phyloP scores from a whole-genome alignment of 2,113 vertebrate species.

The Columbina picui region DNA sequence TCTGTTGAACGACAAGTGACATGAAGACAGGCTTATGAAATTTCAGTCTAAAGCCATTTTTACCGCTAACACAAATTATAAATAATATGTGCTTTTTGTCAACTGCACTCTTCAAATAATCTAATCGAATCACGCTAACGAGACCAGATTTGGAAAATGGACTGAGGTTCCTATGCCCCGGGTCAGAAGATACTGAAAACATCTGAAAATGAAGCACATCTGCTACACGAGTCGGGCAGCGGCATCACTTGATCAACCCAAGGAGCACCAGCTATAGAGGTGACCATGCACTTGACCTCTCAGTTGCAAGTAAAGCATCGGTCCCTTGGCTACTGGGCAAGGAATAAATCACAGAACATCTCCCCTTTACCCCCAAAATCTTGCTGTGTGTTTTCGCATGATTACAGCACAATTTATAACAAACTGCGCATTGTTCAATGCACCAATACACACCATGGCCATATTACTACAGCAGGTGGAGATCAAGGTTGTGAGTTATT shows the following conservation, averaged over 20 bases:
- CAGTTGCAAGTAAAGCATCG: neutral
- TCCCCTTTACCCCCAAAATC: neutral
- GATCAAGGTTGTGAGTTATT: neutral
- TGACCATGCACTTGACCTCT: neutral
- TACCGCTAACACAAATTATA: slow-evolving; percentile 40
- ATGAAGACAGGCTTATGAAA: slow-evolving; percentile 30
- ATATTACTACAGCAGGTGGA: neutral
- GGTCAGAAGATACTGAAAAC: slow-evolving; percentile 43
- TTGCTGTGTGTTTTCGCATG: neutral
- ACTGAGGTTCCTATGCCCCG: slow-evolving; percentile 45
- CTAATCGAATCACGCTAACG: slow-evolving; percentile 52
- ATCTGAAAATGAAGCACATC: slow-evolving; percentile 27
- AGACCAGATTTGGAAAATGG: slow-evolving; percentile 60
- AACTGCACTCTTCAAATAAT: slow-evolving; percentile 50
- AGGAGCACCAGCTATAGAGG: neutral
- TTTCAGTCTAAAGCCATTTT: slow-evolving; percentile 53
- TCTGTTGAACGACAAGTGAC: slow-evolving; percentile 20
- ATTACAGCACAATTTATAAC: neutral
- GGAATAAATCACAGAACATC: neutral
- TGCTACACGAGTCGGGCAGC: slow-evolving; percentile 14
- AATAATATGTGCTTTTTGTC: slow-evolving; percentile 53
- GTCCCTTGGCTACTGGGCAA: neutral
- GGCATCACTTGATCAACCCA: neutral
- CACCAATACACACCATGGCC: neutral
- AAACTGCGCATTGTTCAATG: neutral